A percentile compares a stretch with the other conserved stretches of the same genome.
Conservation (phyloP, 2,888 invertebrate genomes). For the Diadegma fenestrale region DNA sequence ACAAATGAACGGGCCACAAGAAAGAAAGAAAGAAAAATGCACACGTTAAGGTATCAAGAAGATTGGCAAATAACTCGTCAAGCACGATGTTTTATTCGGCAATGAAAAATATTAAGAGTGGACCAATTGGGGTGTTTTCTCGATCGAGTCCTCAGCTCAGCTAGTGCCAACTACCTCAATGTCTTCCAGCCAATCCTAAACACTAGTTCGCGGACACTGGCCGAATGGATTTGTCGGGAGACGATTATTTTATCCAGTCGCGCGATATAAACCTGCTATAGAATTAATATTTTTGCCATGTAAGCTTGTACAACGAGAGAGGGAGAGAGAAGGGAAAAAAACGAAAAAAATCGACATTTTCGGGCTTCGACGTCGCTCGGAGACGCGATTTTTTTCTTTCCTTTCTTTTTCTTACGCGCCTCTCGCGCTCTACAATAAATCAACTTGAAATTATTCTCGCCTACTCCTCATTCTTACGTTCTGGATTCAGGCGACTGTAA, state of each 20-base stretch:
- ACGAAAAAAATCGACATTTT: background rate
- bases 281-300: constrained; percentile 57
- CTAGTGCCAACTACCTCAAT: constrained; percentile 69
- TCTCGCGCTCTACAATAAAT: background rate
- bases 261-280: constrained; percentile 49
- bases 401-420: background rate
- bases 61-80: too few relatives aligned
- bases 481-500: too few relatives aligned
- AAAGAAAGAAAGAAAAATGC: constrained; percentile 35
- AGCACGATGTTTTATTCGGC: too few relatives aligned
- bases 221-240: constrained; percentile 43
- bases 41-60: constrained; percentile 39
- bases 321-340: background rate
- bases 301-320: constrained; percentile 59
- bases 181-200: constrained; percentile 53
- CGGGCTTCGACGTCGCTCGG: background rate
- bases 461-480: background rate
- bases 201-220: constrained; percentile 25
- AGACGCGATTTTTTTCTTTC: background rate
- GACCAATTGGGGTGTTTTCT: constrained; percentile 65
- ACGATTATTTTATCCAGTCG: constrained; percentile 13
- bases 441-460: background rate
- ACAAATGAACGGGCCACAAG: constrained; percentile 37
- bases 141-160: constrained; percentile 64
- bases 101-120: constrained; percentile 46